A percentile compares a stretch with the other conserved stretches of the same genome.
Evolutionary conservation across 2,888 invertebrate species (phyloP).

Genomic region (Choreutis nemorana): DNA sequence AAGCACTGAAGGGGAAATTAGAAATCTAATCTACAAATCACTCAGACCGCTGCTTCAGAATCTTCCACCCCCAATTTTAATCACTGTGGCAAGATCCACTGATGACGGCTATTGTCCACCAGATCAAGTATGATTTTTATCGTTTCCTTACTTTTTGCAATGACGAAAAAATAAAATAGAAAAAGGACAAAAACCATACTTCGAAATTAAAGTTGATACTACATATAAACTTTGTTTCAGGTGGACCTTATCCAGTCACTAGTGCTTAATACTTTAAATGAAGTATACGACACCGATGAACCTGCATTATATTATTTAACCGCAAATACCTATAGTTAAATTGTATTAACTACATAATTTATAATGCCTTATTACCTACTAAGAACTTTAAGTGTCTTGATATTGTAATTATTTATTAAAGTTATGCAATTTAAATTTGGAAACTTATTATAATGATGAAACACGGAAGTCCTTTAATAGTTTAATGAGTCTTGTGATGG

Average conservation of each 20-base stretch:
- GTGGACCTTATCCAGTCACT: slow-evolving; percentile 80
- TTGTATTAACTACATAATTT: no score
- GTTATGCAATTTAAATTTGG: not conserved
- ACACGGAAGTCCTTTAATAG: no score
- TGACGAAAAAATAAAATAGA: no score
- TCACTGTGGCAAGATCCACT: slow-evolving; percentile 86
- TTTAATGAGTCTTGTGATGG: not conserved
- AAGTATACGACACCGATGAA: slow-evolving; percentile 55
- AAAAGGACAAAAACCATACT: no score
- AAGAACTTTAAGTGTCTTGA: not conserved
- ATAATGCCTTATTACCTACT: no score
- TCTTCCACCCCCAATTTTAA: slow-evolving; percentile 68
- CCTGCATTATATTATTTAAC: slow-evolving; percentile 54
- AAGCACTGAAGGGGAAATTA: slow-evolving; percentile 73
- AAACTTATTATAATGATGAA: not conserved
- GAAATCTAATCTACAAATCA: slow-evolving; percentile 62
- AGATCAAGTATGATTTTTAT: slow-evolving; percentile 58
- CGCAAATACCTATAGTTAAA: slow-evolving; percentile 21
- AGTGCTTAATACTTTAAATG: slow-evolving; percentile 67
- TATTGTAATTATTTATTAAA: not conserved
- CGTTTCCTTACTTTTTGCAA: not conserved
- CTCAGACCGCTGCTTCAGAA: slow-evolving; percentile 67
- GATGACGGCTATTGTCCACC: slow-evolving; percentile 90
- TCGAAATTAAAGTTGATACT: not conserved
- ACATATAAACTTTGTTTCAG: slow-evolving; percentile 31